These are phyloP conservation scores for Eupsilia transversa DNA, from an alignment of 2,888 invertebrate species.

Conservation along the genomic window DNA sequence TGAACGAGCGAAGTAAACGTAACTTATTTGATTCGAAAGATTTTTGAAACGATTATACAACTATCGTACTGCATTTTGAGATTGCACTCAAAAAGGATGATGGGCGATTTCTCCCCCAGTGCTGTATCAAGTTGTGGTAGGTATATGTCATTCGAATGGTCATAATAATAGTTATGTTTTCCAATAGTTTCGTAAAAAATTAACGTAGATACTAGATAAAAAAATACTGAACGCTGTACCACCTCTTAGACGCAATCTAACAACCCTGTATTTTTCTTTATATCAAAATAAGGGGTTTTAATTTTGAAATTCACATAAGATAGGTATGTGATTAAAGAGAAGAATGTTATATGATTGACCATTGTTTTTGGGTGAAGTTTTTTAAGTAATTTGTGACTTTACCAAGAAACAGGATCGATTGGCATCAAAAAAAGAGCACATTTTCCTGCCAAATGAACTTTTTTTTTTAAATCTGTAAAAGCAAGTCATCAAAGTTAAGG, in stretches of 20 bases:
- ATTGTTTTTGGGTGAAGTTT: background rate
- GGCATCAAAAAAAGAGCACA: background rate
- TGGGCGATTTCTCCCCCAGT: background rate
- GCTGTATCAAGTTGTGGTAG: background rate
- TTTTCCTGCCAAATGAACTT: background rate
- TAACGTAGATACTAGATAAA: too few relatives aligned
- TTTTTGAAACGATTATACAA: background rate
- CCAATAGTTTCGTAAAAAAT: background rate
- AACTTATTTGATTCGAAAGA: background rate
- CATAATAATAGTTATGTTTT: background rate
- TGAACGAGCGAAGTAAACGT: too few relatives aligned
- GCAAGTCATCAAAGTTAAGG: background rate
- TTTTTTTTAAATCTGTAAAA: background rate
- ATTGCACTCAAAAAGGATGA: background rate
- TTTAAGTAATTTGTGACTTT: background rate
- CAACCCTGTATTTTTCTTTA: background rate
- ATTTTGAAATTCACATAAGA: too few relatives aligned
- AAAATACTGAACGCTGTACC: background rate
- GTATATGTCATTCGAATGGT: background rate
- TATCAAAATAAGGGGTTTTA: background rate
- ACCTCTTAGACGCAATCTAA: background rate
- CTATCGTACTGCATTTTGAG: background rate
- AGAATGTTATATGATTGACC: background rate
- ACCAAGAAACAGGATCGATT: background rate
- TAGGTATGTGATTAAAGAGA: too few relatives aligned